Conservation (phyloP, 2,888 invertebrate genomes). For the Octonoba sinensis region DNA sequence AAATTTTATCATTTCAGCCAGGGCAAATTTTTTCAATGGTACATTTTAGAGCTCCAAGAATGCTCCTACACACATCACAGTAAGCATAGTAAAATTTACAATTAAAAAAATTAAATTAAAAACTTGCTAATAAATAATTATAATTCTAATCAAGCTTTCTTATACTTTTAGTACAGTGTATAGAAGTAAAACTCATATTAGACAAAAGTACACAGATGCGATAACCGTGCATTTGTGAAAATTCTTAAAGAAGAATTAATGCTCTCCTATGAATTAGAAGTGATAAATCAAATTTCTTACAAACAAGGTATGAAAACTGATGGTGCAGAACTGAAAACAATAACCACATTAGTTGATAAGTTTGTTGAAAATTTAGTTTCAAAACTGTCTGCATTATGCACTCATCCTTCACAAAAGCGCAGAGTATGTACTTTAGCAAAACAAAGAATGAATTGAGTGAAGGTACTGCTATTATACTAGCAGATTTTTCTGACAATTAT, state of each 20-base stretch:
- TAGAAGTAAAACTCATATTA: no score
- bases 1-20: no score
- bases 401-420: constrained; percentile 5
- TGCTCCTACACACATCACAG: no score
- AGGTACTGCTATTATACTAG: constrained; percentile 52
- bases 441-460: constrained; percentile 6
- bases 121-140: no score
- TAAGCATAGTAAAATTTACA: no score
- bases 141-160: no score
- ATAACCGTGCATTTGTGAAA: background rate
- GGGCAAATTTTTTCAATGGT: no score
- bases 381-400: background rate
- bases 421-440: constrained; percentile 10
- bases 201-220: background rate
- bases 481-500: constrained; percentile 67
- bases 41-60: no score
- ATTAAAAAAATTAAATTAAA: no score
- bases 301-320: constrained; percentile 7
- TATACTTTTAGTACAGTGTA: no score
- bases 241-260: background rate
- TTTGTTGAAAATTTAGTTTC: background rate
- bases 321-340: constrained; percentile 10
- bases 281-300: background rate
- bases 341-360: background rate
- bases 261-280: background rate